Evolutionary conservation across 1,140 invertebrate species (phyloP).

Genomic region (Brevipalpus yothersi): DNA sequence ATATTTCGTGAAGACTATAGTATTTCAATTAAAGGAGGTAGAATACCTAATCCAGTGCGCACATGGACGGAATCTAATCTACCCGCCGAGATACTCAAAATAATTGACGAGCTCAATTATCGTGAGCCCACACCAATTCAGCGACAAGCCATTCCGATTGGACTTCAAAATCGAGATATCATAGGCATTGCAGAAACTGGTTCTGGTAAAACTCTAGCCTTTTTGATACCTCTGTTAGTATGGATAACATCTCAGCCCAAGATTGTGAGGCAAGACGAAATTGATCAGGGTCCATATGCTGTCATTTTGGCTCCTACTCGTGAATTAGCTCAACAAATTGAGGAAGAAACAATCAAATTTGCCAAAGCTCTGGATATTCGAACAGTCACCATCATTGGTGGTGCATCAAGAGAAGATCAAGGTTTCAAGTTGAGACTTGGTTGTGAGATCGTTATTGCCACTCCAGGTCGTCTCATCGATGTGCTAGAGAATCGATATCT

Average conservation of each 20-base stretch:
- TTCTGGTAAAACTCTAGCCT: slow-evolving; percentile 93
- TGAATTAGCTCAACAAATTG: slow-evolving; percentile 97
- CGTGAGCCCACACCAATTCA: slow-evolving; percentile 94
- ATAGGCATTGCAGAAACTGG: slow-evolving; percentile 98
- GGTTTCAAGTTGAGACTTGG: slow-evolving; percentile 85
- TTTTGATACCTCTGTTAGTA: slow-evolving; percentile 81
- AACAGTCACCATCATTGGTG: slow-evolving; percentile 93
- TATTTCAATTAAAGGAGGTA: slow-evolving; percentile 87
- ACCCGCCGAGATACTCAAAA: slow-evolving; percentile 69
- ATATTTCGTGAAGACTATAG: slow-evolving; percentile 99
- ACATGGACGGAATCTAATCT: slow-evolving; percentile 86
- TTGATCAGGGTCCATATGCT: slow-evolving; percentile 78
- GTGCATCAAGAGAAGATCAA: slow-evolving; percentile 89
- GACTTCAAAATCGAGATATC: slow-evolving; percentile 89
- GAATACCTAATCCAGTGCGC: slow-evolving; percentile 84
- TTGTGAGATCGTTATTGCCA: slow-evolving; percentile 99
- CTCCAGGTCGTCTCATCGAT: slow-evolving; percentile 95
- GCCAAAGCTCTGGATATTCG: slow-evolving; percentile 77
- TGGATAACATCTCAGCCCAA: slow-evolving; percentile 98
- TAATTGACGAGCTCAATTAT: slow-evolving; percentile 31
- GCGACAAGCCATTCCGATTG: slow-evolving; percentile 95
- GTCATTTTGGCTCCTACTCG: slow-evolving; percentile 95
- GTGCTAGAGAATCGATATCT: slow-evolving; percentile 81
- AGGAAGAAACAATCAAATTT: slow-evolving; percentile 96
- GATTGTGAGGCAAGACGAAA: slow-evolving; percentile 15